Percentiles rank a stretch among this genome's conserved stretches.
Conservation (phyloP, 2,113 vertebrate species). For the Hippocampus abdominalis region DNA sequence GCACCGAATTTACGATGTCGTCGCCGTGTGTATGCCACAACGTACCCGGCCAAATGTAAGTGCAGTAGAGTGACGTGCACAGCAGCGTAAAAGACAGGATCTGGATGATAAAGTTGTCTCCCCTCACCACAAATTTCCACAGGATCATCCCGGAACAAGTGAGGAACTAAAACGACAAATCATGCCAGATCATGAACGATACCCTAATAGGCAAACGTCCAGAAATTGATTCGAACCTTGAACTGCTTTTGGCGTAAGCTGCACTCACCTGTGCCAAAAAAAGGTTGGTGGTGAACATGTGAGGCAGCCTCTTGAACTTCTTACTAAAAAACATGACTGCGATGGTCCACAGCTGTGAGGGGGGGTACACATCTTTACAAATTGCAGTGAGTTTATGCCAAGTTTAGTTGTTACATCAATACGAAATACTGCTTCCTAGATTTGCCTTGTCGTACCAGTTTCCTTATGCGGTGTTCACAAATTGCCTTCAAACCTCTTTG, state of each 20-base stretch:
- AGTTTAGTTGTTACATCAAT: neutral
- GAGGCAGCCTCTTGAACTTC: constrained; percentile 86
- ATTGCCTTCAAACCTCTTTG: neutral
- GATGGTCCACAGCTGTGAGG: constrained; percentile 85
- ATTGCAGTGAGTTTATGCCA: neutral
- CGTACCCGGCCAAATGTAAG: constrained; percentile 92
- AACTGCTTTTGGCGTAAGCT: neutral
- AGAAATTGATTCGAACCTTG: neutral
- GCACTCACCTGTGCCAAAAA: constrained; percentile 87
- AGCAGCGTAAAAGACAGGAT: constrained; percentile 85
- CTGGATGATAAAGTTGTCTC: constrained; percentile 77
- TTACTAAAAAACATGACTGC: constrained; percentile 86
- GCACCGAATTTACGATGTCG: too few species aligned
- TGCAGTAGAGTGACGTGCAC: constrained; percentile 87
- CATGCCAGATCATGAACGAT: neutral
- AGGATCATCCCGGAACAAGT: constrained; percentile 87
- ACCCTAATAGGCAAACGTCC: too few species aligned
- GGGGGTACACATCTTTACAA: neutral
- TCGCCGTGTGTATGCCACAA: neutral
- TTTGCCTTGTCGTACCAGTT: neutral
- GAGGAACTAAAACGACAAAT: constrained; percentile 71
- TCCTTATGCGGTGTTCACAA: too few species aligned
- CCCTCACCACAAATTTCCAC: constrained; percentile 85
- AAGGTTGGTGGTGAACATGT: constrained; percentile 87
- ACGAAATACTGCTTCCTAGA: neutral